Evolutionary conservation across 2,888 invertebrate genomes (phyloP).

Genomic region (Cryptus armator): DNA sequence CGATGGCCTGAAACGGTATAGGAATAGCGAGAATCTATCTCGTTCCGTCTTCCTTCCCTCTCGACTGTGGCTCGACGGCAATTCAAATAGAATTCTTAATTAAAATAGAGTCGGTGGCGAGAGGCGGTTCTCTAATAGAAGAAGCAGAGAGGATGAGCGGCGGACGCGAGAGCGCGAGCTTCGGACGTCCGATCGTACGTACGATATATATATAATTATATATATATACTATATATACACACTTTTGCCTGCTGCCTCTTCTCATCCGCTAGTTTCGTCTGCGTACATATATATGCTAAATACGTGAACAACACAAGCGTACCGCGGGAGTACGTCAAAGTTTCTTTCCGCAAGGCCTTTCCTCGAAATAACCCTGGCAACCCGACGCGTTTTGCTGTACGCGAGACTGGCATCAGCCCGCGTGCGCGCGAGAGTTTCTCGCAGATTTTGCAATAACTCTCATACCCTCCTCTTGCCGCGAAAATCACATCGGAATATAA

Average conservation of each 20-base stretch:
- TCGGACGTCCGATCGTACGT: constrained; percentile 33
- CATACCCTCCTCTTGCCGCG: not conserved
- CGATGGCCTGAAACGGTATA: constrained; percentile 14
- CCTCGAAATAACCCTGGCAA: constrained; percentile 72
- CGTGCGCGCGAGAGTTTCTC: constrained; percentile 20
- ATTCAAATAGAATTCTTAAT: constrained; percentile 66
- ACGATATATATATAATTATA: not conserved
- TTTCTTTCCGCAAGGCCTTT: constrained; percentile 69
- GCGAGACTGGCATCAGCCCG: constrained; percentile 30
- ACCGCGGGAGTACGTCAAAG: constrained; percentile 59
- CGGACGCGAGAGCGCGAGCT: constrained; percentile 10
- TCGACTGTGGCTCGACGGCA: constrained; percentile 31
- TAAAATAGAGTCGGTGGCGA: constrained; percentile 57
- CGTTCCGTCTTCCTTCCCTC: constrained; percentile 15
- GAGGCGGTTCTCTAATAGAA: constrained; percentile 35
- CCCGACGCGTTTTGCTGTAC: constrained; percentile 48
- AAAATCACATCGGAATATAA: not conserved
- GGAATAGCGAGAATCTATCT: constrained; percentile 1
- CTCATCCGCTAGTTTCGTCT: not conserved
- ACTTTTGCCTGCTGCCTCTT: not conserved
- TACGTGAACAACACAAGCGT: constrained; percentile 35
- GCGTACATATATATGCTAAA: not conserved
- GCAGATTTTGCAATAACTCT: constrained; percentile 50
- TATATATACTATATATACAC: not conserved
- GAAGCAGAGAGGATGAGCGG: constrained; percentile 23